Percentiles rank a stretch among this genome's conserved stretches.
These are phyloP conservation scores for Spongia lamella DNA, from an alignment of 37 sponge, comb jelly and placozoan genomes.

Conservation along the genomic window DNA sequence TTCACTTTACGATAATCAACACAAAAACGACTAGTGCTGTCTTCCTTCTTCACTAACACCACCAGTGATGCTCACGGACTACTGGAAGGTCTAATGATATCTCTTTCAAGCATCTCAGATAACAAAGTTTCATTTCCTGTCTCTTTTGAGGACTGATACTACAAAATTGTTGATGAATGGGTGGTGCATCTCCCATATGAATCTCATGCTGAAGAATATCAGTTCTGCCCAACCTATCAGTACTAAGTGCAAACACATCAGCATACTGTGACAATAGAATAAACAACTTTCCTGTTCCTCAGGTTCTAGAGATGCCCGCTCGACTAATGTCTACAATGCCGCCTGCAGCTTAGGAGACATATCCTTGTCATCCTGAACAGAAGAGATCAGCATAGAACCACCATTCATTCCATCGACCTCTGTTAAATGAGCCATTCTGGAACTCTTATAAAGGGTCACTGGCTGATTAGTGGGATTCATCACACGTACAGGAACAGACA, in stretches of 20 bases:
- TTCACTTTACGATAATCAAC: conserved; percentile 37
- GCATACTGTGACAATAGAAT: no score
- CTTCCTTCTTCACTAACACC: conserved; percentile 26
- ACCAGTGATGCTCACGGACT: conserved; percentile 29
- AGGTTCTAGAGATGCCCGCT: no score
- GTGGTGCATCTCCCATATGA: background rate
- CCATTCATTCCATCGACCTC: no score
- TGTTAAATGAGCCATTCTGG: no score
- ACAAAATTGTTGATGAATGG: background rate
- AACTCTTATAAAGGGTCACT: no score
- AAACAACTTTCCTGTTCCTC: no score
- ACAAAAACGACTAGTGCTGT: conserved; percentile 13
- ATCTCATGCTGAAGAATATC: background rate
- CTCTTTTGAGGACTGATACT: background rate
- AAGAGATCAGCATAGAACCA: no score
- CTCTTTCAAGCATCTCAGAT: background rate
- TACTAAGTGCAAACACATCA: conserved; percentile 3
- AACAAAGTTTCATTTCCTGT: background rate
- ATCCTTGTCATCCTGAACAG: no score
- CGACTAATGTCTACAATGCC: no score
- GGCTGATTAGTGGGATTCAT: no score
- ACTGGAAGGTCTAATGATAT: background rate
- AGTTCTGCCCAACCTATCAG: background rate
- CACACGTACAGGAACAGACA: no score
- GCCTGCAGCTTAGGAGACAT: no score